These are phyloP conservation scores for Ctenopoma multispine DNA, from an alignment of 2,797 vertebrate genomes.

Conservation along the genomic window DNA sequence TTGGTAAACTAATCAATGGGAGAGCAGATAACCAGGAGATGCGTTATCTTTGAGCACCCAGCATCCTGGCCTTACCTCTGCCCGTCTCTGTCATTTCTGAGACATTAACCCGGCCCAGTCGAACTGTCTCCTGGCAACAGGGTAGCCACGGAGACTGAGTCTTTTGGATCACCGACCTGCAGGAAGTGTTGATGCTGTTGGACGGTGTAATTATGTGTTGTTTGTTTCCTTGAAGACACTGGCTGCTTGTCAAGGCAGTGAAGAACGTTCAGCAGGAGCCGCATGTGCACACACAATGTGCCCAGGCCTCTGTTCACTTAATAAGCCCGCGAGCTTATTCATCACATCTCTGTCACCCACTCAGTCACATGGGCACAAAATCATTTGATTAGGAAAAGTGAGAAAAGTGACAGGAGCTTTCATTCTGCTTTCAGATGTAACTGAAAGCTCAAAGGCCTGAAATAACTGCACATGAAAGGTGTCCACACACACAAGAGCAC, in stretches of 20 bases:
- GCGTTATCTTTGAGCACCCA: conserved; percentile 5
- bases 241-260: conserved; percentile 48
- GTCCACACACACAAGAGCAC: conserved; percentile 11
- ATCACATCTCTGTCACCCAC: conserved; percentile 49
- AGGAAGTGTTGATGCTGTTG: conserved; percentile 68
- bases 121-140: conserved; percentile 80
- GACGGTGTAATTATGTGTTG: conserved; percentile 72
- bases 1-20: not conserved
- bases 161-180: conserved; percentile 56
- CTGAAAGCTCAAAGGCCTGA: conserved; percentile 53
- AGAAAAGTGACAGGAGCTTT: conserved; percentile 61
- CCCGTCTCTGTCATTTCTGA: conserved; percentile 55
- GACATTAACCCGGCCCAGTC: conserved; percentile 57
- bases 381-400: conserved; percentile 58
- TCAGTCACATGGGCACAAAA: conserved; percentile 52
- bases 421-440: conserved; percentile 52
- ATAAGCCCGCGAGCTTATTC: conserved; percentile 41
- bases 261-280: conserved; percentile 41
- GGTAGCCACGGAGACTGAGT: conserved; percentile 76
- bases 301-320: conserved; percentile 39
- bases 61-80: conserved; percentile 51
- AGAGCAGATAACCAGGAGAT: not conserved
- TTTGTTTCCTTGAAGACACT: conserved; percentile 63
- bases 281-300: conserved; percentile 34
- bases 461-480: conserved; percentile 63